phyloP scores from a whole-genome alignment of 2,888 invertebrate species.

The Antitype chi region DNA sequence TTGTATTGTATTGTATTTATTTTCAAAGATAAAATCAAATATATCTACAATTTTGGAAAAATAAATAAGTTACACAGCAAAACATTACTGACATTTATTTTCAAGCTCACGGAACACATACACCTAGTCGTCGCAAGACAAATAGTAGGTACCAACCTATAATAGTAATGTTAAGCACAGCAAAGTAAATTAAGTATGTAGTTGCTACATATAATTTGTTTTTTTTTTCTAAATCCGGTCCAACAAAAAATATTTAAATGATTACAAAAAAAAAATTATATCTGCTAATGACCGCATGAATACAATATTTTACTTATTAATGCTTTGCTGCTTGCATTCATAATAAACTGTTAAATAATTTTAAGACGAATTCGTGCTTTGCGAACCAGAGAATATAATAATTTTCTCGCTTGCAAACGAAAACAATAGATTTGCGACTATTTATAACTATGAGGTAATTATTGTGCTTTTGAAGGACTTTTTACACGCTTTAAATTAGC shows the following conservation, averaged over 20 bases:
- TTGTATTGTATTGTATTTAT: no score
- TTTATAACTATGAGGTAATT: not conserved
- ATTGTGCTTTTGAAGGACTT: not conserved
- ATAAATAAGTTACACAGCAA: no score
- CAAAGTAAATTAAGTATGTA: not conserved
- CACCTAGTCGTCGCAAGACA: not conserved
- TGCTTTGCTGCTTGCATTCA: not conserved
- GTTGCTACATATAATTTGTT: no score
- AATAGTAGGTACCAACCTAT: not conserved
- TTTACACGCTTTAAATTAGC: no score
- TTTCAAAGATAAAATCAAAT: not conserved
- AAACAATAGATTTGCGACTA: slow-evolving; percentile 13
- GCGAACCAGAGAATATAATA: not conserved
- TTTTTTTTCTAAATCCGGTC: not conserved
- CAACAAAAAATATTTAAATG: not conserved
- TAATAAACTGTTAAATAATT: slow-evolving; percentile 10
- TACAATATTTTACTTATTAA: not conserved
- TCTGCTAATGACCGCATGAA: not conserved
- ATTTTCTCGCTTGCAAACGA: not conserved
- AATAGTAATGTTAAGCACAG: not conserved
- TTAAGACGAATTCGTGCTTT: slow-evolving; percentile 5
- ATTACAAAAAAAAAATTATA: no score
- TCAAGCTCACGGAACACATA: not conserved
- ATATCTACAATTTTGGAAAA: not conserved
- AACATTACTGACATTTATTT: not conserved